Evolutionary conservation across 2,113 vertebrate genomes (phyloP).

Genomic region (Trichechus manatus): DNA sequence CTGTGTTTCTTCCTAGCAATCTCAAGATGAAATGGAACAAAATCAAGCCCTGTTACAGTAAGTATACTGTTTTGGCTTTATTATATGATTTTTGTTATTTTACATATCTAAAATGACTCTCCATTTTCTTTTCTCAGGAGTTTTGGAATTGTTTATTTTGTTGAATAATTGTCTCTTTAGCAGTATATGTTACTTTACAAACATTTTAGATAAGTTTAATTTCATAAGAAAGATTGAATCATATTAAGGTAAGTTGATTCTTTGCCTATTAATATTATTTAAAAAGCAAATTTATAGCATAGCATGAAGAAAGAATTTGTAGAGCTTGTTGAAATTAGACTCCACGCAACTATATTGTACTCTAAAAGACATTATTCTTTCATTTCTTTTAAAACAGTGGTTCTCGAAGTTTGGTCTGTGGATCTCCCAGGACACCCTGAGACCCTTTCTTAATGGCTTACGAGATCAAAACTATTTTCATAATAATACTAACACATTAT

Average conservation of each 20-base stretch:
- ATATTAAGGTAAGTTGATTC: constrained; percentile 45
- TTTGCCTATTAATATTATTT: constrained; percentile 48
- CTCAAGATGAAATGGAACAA: constrained; percentile 39
- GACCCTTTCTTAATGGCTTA: background rate
- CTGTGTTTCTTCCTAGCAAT: constrained; percentile 67
- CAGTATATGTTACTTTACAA: constrained; percentile 23
- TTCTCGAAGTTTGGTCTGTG: background rate
- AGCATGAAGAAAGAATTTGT: constrained; percentile 34
- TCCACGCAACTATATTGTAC: background rate
- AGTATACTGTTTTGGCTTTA: constrained; percentile 73
- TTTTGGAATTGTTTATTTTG: constrained; percentile 48
- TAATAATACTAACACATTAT: background rate
- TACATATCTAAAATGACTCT: constrained; percentile 8
- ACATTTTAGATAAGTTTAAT: constrained; percentile 37
- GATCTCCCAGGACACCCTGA: background rate
- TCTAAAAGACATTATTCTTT: constrained; percentile 33
- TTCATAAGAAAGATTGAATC: constrained; percentile 35
- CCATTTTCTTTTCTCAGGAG: background rate
- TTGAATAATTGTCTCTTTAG: constrained; percentile 22
- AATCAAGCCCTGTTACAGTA: constrained; percentile 84
- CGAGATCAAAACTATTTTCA: constrained; percentile 53
- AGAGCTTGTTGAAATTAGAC: constrained; percentile 40
- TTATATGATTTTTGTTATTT: constrained; percentile 46
- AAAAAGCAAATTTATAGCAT: background rate
- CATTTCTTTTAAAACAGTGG: background rate